Base-by-base conservation (phyloP, 2,797 vertebrate genomes). In the Chaenodraco wilsoni region DNA sequence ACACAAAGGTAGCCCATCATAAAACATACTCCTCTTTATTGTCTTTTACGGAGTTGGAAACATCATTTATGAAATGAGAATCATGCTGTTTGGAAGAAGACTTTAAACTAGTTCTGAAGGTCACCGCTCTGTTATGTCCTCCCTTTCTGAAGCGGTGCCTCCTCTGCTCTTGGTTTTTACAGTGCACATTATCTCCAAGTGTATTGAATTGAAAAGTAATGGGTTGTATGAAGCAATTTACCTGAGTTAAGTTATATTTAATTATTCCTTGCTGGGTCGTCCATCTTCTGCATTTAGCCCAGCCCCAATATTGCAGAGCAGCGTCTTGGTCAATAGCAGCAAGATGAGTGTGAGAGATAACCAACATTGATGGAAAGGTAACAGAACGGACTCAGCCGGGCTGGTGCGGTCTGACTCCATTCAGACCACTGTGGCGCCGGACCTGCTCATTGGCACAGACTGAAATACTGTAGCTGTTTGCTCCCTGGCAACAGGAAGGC, bases 401-500 rank as follows among this genome's bases (percentile, higher is more conserved):
- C 41, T 23, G 16, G 10, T 19, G 43, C 23, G 1, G 31, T 44
- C 51, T 17, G 8, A 13, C 63, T 59, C 55, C 17, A 41, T 14
- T 44, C 50, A 23, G 45, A 59, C 51, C 43, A 17, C 50, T 46
- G 57, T 43, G 33, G 66, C 1, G 21, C 41, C 63, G 69, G 23
- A n/a, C 56, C 49, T 52, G 19, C 23, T 16, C 46, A 15, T 59
- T 50, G 16, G 45, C 6, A 27, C 21, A 23, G 50, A 46, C 46
- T 62, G 56, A 69, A 67, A 73, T 76, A 56, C 75, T 72, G 17
- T 19, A 19, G 48, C 63, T 71, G 27, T 9, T 41, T 56, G 56
- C 16, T 9, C 41, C 72, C 15, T 56, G 68, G 62, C 43, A 74
- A 14, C 44, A 67, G 59, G 45, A 55, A 43, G 48, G 55, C 52